phyloP scores from a whole-genome alignment of 2,797 vertebrate genomes.

The Rhyacichthys aspro region DNA sequence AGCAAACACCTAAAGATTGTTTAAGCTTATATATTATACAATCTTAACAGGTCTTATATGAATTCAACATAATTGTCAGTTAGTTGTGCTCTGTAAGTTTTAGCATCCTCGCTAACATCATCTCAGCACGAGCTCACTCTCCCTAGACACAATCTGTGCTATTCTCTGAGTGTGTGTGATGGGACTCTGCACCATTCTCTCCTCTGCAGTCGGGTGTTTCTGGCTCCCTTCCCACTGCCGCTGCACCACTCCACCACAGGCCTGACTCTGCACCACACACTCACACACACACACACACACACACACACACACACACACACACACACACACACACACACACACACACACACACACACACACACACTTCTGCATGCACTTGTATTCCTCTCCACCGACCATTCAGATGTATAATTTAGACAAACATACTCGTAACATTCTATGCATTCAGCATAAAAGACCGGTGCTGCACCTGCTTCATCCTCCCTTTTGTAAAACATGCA shows the following conservation, averaged over 20 bases:
- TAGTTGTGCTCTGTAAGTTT: too few species aligned
- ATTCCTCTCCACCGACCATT: constrained; percentile 25
- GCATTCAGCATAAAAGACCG: constrained; percentile 27
- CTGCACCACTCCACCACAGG: constrained; percentile 76
- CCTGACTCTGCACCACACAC: constrained; percentile 66
- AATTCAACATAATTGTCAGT: too few species aligned
- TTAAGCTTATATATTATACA: too few species aligned
- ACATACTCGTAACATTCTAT: constrained; percentile 22
- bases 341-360: constrained; percentile 28
- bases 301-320: constrained; percentile 21
- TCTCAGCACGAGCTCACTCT: constrained; percentile 38
- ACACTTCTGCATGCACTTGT: constrained; percentile 23
- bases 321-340: background rate
- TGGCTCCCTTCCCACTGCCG: constrained; percentile 79
- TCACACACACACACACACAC: constrained; percentile 31
- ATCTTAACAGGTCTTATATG: too few species aligned
- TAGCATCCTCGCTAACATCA: constrained; percentile 19
- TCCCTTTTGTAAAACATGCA: constrained; percentile 1
- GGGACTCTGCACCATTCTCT: constrained; percentile 79
- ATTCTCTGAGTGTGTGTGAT: constrained; percentile 35
- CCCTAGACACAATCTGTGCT: constrained; percentile 54
- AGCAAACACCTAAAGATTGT: too few species aligned
- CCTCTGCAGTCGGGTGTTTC: constrained; percentile 77
- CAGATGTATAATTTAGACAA: constrained; percentile 53
- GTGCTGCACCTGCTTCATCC: constrained; percentile 22